phyloP scores from a whole-genome alignment of 2,888 invertebrate species.

The Eupithecia subumbrata region DNA sequence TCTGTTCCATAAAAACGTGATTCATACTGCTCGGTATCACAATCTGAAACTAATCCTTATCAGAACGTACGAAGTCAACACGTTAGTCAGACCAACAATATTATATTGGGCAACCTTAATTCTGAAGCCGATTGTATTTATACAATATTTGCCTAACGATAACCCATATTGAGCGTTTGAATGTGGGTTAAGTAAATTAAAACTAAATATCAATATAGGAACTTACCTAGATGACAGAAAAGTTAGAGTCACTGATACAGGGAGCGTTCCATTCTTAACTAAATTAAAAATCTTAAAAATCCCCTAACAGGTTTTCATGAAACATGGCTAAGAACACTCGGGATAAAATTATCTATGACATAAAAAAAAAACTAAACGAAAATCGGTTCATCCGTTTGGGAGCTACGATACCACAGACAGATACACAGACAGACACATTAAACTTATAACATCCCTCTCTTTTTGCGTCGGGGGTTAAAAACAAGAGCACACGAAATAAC shows the following conservation, averaged over 20 bases:
- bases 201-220: neutral
- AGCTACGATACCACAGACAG: too few species aligned
- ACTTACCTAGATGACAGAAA: neutral
- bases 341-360: too few species aligned
- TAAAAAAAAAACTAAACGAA: too few species aligned
- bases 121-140: conserved; percentile 51
- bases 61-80: conserved; percentile 56
- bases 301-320: too few species aligned
- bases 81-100: conserved; percentile 40
- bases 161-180: conserved; percentile 38
- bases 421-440: too few species aligned
- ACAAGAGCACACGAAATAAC: neutral
- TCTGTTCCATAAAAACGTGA: conserved; percentile 22
- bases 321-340: too few species aligned
- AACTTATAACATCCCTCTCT: too few species aligned
- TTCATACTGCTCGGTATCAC: conserved; percentile 16
- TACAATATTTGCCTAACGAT: conserved; percentile 47
- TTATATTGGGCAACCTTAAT: conserved; percentile 61
- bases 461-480: too few species aligned
- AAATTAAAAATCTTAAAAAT: too few species aligned
- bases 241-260: neutral
- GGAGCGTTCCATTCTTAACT: neutral
- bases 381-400: too few species aligned
- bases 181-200: conserved; percentile 3
- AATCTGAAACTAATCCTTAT: conserved; percentile 49